A percentile compares a stretch with the other conserved stretches of the same genome.
phyloP scores from a whole-genome alignment of 2,888 invertebrate species.

The Dinocampus coccinellae region DNA sequence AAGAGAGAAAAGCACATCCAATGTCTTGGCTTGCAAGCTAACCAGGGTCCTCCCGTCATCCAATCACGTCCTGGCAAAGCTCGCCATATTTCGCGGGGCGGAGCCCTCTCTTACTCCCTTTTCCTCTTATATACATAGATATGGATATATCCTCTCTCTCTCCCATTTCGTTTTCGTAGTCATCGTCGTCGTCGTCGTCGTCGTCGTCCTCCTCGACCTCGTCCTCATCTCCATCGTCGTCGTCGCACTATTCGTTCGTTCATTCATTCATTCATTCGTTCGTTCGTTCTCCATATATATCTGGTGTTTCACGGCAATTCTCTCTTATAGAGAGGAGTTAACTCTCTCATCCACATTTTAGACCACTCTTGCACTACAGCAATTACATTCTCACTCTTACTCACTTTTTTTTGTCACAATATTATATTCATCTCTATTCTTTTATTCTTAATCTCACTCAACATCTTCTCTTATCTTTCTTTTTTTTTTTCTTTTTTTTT shows the following conservation, averaged over 20 bases:
- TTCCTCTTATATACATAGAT: constrained; percentile 43
- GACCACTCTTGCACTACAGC: background rate
- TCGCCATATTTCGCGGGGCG: constrained; percentile 69
- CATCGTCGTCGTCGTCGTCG: constrained; percentile 34
- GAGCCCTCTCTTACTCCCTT: constrained; percentile 59
- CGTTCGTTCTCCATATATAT: constrained; percentile 22
- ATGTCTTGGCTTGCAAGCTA: constrained; percentile 67
- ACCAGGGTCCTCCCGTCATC: constrained; percentile 68
- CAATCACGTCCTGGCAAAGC: constrained; percentile 67
- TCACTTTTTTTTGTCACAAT: background rate
- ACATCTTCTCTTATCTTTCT: too few species aligned
- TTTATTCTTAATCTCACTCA: too few species aligned
- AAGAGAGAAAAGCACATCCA: constrained; percentile 59
- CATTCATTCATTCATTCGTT: too few species aligned
- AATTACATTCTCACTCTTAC: background rate
- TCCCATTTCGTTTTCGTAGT: constrained; percentile 32
- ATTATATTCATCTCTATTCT: too few species aligned
- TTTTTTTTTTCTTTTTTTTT: too few species aligned
- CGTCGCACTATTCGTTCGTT: too few species aligned
- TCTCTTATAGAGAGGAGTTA: constrained; percentile 30
- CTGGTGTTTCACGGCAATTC: constrained; percentile 23
- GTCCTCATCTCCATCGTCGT: constrained; percentile 21
- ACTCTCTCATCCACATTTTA: constrained; percentile 6
- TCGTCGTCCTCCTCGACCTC: constrained; percentile 14
- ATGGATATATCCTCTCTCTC: constrained; percentile 18